Conservation (phyloP, 2,113 vertebrate genomes). For the Toxostoma redivivum region DNA sequence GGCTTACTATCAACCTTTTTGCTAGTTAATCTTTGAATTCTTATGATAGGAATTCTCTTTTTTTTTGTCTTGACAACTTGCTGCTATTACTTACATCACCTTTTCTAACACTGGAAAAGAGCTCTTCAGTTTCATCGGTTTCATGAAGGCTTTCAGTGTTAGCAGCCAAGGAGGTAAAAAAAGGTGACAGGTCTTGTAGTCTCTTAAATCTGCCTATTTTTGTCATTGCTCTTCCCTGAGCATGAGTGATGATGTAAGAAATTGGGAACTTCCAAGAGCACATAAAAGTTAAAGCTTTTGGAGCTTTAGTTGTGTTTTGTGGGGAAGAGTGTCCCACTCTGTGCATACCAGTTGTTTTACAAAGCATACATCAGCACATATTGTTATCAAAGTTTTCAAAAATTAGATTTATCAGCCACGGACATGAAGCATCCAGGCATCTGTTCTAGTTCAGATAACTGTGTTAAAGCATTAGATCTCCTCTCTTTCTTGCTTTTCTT, state of each 20-base stretch:
- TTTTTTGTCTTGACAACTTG: not conserved
- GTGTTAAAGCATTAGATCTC: not conserved
- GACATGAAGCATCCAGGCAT: not conserved
- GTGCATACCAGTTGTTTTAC: not conserved
- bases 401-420: not conserved
- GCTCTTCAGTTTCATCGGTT: not conserved
- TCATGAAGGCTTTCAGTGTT: not conserved
- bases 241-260: not conserved
- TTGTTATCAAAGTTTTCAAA: not conserved
- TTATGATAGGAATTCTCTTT: rapidly evolving
- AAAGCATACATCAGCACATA: not conserved
- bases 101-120: not conserved
- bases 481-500: not conserved
- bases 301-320: not conserved
- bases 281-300: not conserved
- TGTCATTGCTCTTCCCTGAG: not conserved
- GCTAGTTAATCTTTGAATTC: not conserved
- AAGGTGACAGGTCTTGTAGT: not conserved
- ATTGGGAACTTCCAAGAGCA: not conserved
- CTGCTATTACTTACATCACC: rapidly evolving
- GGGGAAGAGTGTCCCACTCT: not conserved
- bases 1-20: not conserved
- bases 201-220: not conserved
- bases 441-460: not conserved
- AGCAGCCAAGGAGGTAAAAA: not conserved